Evolutionary conservation across 2,113 vertebrate species (phyloP), one percentile per base, ranked within the genome.

Genomic region (Lamprologus ornatipinnis): DNA sequence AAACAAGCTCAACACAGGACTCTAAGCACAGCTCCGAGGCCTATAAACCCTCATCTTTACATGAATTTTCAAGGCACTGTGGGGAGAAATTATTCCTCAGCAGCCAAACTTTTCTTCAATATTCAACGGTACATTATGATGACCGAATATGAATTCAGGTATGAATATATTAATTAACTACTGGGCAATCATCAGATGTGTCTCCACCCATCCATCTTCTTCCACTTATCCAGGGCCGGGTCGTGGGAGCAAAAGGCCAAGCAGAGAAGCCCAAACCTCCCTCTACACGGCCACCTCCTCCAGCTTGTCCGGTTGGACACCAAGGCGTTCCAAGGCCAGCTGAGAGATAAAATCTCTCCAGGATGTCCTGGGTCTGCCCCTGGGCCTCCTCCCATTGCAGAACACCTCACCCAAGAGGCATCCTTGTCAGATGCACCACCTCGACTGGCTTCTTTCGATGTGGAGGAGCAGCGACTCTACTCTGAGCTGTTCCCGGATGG

Each of bases 331-430:
- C 21, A 23, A 55, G 21, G 54, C 21, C 21, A 55, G 4, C 11
- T 55, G 53, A 55, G 6, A 55, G 21, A 23, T 7, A 55, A 2
- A 57, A 57, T 57, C 13, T 57, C 55, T 57, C 55, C 55, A 57
- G 55, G 13, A 28, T 58, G 0, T 58, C 23, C 0, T 28, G 0
- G 23, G 23, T 57, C 55, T 57, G 13, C 0, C 7, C 7, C 23
- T 5, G 55, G 55, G 55, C 55, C 55, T 57, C 55, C 7, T 28
- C 13, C 55, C 55, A 28, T 0, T 57, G 7, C 55, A 57, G 55
- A 57, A 15, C 7, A 57, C 54, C 21, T 13, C 2, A 1, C 54
- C 54, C 21, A 21, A 21, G 55, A 15, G 0, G 0, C 7, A 15
- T 57, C 55, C 55, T 28, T 0, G 7, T 57, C 55, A 57, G 1